Percentiles rank a stretch among this genome's conserved stretches.
Evolutionary conservation across 2,797 vertebrate species (phyloP).

Genomic region (Sebastes steindachneri): DNA sequence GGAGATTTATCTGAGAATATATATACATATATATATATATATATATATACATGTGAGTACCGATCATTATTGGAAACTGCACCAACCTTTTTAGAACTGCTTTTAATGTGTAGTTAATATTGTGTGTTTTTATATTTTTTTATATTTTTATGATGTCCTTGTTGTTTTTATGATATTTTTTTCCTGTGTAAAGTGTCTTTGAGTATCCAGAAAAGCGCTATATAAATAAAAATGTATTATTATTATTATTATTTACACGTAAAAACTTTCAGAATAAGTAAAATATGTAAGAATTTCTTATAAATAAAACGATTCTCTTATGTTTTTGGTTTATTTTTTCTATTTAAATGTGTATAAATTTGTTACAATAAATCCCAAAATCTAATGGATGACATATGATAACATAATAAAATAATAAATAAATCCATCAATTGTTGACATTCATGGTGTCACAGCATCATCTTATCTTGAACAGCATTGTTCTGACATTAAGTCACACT

Average conservation of each 20-base stretch:
- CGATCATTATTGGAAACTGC: no score
- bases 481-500: conserved; percentile 16
- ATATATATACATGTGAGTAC: no score
- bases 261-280: background rate
- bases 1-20: conserved; percentile 34
- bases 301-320: background rate
- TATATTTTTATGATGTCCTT: no score
- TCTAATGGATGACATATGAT: rapidly evolving
- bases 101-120: no score
- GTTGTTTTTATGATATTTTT: no score
- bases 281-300: background rate
- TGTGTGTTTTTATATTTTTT: no score
- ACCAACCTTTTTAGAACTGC: no score
- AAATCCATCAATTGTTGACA: background rate
- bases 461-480: background rate
- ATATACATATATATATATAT: background rate
- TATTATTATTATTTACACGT: no score
- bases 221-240: no score
- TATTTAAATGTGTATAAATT: background rate
- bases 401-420: background rate
- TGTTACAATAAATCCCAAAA: background rate
- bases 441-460: background rate
- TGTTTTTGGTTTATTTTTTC: background rate
- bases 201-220: no score
- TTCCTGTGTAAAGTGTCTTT: no score